Conservation (phyloP, 2,888 invertebrate genomes). For the Lagria hirta region DNA sequence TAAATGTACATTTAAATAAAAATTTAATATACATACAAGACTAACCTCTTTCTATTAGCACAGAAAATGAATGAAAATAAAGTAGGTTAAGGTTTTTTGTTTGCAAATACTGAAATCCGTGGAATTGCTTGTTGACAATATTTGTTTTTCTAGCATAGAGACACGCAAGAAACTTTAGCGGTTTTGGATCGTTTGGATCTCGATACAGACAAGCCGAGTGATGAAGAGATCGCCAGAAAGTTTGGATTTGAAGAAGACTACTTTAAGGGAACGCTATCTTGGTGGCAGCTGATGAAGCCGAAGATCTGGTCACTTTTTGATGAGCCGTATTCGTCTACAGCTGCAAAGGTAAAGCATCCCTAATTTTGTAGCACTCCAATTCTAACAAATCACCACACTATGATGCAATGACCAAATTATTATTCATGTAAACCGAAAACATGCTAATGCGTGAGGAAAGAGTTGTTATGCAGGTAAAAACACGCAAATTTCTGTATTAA, state of each 20-base stretch:
- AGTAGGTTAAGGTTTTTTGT: too few species aligned
- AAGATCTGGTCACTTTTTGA: slow-evolving; percentile 99
- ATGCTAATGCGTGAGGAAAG: too few species aligned
- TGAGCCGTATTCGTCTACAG: slow-evolving; percentile 97
- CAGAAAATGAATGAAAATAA: too few species aligned
- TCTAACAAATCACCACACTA: too few species aligned
- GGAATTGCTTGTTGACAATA: too few species aligned
- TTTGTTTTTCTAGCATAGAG: slow-evolving; percentile 79
- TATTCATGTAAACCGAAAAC: too few species aligned
- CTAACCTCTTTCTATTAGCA: too few species aligned
- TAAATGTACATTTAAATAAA: not conserved
- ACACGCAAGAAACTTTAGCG: slow-evolving; percentile 98
- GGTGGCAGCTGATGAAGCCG: slow-evolving; percentile 97
- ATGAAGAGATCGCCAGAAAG: slow-evolving; percentile 96
- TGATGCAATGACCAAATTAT: too few species aligned
- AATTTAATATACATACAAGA: not conserved
- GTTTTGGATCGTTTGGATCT: slow-evolving; percentile 96
- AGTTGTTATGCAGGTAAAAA: too few species aligned
- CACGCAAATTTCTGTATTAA: too few species aligned
- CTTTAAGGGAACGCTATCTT: slow-evolving; percentile 83
- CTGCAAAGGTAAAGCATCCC: slow-evolving; percentile 98
- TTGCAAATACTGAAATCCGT: too few species aligned
- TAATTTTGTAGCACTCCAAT: too few species aligned
- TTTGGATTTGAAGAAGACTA: slow-evolving; percentile 97
- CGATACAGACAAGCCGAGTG: slow-evolving; percentile 96